Evolutionary conservation across 2,113 vertebrate species (phyloP), one percentile per base, ranked within the genome.

Genomic region (Perca schrenkii): DNA sequence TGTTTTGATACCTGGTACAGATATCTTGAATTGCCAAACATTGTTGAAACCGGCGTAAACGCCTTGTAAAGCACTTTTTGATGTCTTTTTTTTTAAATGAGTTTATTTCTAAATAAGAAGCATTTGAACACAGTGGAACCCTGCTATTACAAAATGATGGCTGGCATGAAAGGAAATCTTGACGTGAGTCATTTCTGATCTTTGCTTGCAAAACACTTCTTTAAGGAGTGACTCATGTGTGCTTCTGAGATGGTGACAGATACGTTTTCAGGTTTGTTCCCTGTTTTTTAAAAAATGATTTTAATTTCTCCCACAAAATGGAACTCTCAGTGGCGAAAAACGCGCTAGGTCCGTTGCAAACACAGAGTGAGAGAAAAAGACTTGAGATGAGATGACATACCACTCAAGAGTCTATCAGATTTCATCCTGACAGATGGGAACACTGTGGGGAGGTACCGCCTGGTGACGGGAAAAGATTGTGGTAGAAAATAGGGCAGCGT

Each of bases 371-470:
- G 34, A 49, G 34, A 64, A 49, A 68, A 71, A 49, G 60, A 64
- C 34, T 77, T 0, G 0, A 73, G 64, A 87, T 76, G 79, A 86
- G 60, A 75, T 53, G 80, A 75, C 80, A 79, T n/a, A 49, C 72
- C 68, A 53, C 74, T 88, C 73, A 36, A 82, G 84, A 83, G 84
- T 81, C 72, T 79, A 88, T 93, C 87, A 67, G 72, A 85, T 90
- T 88, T 92, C 86, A 43, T 4, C 82, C 64, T 79, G 86, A 85
- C 88, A 86, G 84, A 87, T 86, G 72, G 78, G 74, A 86, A 43
- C 82, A 11, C 60, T 12, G 83, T 49, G 40, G 69, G 53, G 79
- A 79, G 74, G 68, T 43, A 19, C 73, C 40, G 70, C 54, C 47
- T 22, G 80, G 36, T 66, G 86, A 87, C 68, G 82, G 84, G 75